A percentile compares a stretch with the other conserved stretches of the same genome.
Conservation (phyloP, 2,113 vertebrate genomes). For the Micromys minutus region DNA sequence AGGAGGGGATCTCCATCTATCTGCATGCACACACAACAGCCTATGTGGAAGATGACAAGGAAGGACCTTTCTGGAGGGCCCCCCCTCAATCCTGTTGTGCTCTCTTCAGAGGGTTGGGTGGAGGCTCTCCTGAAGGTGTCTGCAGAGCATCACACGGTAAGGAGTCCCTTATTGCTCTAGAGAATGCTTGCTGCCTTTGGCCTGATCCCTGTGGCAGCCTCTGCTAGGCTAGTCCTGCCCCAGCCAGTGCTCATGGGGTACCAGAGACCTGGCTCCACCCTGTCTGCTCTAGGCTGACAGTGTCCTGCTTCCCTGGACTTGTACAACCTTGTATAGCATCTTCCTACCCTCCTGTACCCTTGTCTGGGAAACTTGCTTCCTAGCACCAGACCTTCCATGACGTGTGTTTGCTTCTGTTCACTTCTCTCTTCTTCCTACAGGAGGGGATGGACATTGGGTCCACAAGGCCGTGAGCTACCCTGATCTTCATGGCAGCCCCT, state of each 20-base stretch:
- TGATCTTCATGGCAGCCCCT: not conserved
- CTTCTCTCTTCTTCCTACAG: not conserved
- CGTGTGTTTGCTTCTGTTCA: not conserved
- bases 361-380: not conserved
- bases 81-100: conserved; percentile 72
- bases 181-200: accelerated
- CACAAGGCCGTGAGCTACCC: not conserved
- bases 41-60: not conserved
- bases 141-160: not conserved
- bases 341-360: not conserved
- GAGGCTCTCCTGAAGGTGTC: conserved; percentile 72
- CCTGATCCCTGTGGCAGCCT: too few species aligned
- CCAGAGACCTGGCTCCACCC: not conserved
- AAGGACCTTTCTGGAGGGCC: conserved; percentile 65
- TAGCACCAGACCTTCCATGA: accelerated
- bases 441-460: not conserved
- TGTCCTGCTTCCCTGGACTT: not conserved
- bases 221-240: not conserved
- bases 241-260: not conserved
- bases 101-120: conserved; percentile 68
- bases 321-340: accelerated
- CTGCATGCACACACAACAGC: not conserved
- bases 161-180: not conserved
- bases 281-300: not conserved
- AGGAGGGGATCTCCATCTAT: not conserved